A percentile compares a stretch with the other conserved stretches of the same genome.
phyloP scores from a whole-genome alignment of 1,140 invertebrate species.

The Batillaria attramentaria region DNA sequence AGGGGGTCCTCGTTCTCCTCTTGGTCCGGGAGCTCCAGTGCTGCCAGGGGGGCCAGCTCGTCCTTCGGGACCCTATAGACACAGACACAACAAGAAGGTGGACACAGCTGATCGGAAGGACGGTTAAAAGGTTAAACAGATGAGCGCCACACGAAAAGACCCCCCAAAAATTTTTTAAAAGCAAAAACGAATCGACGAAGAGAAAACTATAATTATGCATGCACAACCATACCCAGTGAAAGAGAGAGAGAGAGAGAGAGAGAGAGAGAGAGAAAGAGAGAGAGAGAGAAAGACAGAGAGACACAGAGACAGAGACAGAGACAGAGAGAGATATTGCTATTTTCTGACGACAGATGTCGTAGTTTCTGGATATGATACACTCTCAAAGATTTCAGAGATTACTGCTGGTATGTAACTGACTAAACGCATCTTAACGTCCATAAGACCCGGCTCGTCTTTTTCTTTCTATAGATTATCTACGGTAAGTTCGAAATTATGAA shows the following conservation, averaged over 20 bases:
- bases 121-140: not conserved
- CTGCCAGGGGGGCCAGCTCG: conserved; percentile 4
- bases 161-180: not conserved
- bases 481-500: not conserved
- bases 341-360: not conserved
- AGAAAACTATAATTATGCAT: not conserved
- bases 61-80: not conserved
- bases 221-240: not conserved
- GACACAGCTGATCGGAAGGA: not conserved
- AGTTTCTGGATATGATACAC: not conserved
- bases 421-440: not conserved
- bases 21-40: conserved; percentile 30
- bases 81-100: not conserved
- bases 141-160: not conserved
- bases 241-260: not conserved
- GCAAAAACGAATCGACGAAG: not conserved
- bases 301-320: not conserved
- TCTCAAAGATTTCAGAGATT: not conserved
- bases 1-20: conserved; percentile 41
- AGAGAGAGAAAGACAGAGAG: not conserved
- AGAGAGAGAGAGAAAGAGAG: not conserved
- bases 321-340: not conserved
- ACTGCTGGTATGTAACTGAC: not conserved
- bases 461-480: conserved; percentile 27
- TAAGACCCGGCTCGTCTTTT: not conserved